These are phyloP conservation scores for Achatina immaculata DNA, from an alignment of 1,140 invertebrate genomes.

Conservation along the genomic window DNA sequence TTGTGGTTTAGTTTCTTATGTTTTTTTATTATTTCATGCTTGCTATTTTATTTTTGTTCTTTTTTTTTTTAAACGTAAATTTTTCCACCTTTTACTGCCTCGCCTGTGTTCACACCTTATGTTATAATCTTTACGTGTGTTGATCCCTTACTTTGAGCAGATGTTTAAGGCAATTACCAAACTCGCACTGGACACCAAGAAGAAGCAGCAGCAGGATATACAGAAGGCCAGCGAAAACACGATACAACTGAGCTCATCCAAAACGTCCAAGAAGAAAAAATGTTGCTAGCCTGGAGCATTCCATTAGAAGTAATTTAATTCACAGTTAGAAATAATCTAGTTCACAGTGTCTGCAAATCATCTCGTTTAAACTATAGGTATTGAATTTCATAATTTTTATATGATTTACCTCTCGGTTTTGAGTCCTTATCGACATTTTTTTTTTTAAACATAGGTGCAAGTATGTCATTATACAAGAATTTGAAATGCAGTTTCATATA, in stretches of 20 bases:
- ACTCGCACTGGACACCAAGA: constrained; percentile 80
- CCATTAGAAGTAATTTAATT: background rate
- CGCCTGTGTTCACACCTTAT: constrained; percentile 3
- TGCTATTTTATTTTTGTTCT: background rate
- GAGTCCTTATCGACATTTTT: too few species aligned
- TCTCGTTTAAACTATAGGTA: too few species aligned
- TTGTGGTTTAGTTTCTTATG: too few species aligned
- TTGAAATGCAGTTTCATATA: too few species aligned
- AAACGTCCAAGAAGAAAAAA: constrained; percentile 3
- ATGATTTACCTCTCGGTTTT: too few species aligned
- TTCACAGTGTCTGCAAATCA: background rate
- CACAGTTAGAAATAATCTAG: too few species aligned
- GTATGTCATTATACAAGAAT: too few species aligned
- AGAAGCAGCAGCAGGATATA: constrained; percentile 71
- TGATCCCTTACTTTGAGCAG: constrained; percentile 66
- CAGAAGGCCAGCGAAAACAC: constrained; percentile 6
- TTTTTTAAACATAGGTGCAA: too few species aligned
- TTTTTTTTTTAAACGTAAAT: too few species aligned
- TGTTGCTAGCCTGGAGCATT: background rate
- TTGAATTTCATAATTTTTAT: too few species aligned
- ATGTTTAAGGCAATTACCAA: constrained; percentile 83
- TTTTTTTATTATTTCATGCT: constrained; percentile 1
- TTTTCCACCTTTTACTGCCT: too few species aligned
- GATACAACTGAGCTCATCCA: background rate
- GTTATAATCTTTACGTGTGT: background rate